Percentiles rank a stretch among this genome's conserved stretches.
These are phyloP conservation scores for Isoperla grammatica DNA, from an alignment of 2,888 invertebrate species.

Conservation along the genomic window DNA sequence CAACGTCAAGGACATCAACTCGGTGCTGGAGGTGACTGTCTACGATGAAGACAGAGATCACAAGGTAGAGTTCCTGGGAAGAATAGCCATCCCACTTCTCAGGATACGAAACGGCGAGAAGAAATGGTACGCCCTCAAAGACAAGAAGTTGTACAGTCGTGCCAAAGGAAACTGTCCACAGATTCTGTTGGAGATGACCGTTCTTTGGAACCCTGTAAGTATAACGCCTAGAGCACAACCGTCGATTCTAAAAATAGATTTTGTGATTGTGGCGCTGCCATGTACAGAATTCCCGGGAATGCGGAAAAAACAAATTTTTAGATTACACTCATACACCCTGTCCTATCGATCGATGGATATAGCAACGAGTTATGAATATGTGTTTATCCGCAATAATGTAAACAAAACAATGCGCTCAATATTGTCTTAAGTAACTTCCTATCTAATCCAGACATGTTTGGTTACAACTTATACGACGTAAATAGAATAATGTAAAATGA, in stretches of 20 bases:
- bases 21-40: slow-evolving; percentile 89
- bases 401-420: too few species aligned
- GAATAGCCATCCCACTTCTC: slow-evolving; percentile 80
- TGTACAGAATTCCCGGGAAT: too few species aligned
- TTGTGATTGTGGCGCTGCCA: too few species aligned
- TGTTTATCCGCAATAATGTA: too few species aligned
- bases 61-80: slow-evolving; percentile 96
- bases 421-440: too few species aligned
- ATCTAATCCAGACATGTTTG: too few species aligned
- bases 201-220: slow-evolving; percentile 86
- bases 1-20: slow-evolving; percentile 93
- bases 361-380: too few species aligned
- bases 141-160: slow-evolving; percentile 81
- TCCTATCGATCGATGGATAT: too few species aligned
- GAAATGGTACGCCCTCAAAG: slow-evolving; percentile 94
- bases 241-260: slow-evolving; percentile 2
- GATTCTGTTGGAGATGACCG: slow-evolving; percentile 84
- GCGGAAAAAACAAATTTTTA: too few species aligned
- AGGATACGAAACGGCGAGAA: slow-evolving; percentile 85
- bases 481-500: too few species aligned
- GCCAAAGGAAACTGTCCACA: slow-evolving; percentile 92
- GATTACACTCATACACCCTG: too few species aligned
- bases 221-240: not conserved
- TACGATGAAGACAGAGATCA: slow-evolving; percentile 98
- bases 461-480: too few species aligned